phyloP scores from a whole-genome alignment of 2,113 vertebrate genomes.

The Progne subis region DNA sequence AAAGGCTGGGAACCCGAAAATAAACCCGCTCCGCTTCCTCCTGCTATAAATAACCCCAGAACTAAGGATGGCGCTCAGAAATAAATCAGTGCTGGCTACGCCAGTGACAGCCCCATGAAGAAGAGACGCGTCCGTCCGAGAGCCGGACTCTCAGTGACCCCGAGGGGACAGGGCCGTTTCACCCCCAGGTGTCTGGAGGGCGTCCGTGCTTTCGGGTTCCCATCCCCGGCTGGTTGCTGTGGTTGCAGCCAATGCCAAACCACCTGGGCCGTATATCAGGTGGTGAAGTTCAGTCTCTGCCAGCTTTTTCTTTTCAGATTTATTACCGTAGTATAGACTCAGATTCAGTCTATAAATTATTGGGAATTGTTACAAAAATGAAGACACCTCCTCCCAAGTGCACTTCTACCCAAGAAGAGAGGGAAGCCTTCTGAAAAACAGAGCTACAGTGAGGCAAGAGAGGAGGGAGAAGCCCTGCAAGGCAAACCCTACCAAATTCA shows the following conservation, averaged over 20 bases:
- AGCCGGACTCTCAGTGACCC: neutral
- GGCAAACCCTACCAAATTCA: neutral
- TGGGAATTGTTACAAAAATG: slow-evolving; percentile 24
- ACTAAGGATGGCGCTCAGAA: neutral
- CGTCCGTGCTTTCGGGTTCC: neutral
- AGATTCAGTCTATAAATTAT: slow-evolving; percentile 46
- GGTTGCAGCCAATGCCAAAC: neutral
- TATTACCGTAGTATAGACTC: slow-evolving; percentile 29
- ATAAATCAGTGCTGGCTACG: neutral
- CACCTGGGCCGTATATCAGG: slow-evolving; percentile 44
- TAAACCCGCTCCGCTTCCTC: neutral
- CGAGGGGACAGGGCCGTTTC: neutral
- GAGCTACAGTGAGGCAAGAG: neutral
- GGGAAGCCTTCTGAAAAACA: neutral
- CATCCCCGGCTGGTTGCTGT: neutral
- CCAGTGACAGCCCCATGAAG: neutral
- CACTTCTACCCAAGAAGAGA: neutral
- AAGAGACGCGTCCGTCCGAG: neutral
- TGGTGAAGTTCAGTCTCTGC: neutral
- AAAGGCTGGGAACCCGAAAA: neutral
- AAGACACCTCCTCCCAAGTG: neutral
- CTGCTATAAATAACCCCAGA: slow-evolving; percentile 20
- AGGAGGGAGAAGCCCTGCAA: neutral
- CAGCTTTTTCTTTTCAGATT: slow-evolving; percentile 42
- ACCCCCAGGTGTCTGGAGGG: too few species aligned